Conservation (phyloP, 2,888 invertebrate species). For the Papilio elwesi region DNA sequence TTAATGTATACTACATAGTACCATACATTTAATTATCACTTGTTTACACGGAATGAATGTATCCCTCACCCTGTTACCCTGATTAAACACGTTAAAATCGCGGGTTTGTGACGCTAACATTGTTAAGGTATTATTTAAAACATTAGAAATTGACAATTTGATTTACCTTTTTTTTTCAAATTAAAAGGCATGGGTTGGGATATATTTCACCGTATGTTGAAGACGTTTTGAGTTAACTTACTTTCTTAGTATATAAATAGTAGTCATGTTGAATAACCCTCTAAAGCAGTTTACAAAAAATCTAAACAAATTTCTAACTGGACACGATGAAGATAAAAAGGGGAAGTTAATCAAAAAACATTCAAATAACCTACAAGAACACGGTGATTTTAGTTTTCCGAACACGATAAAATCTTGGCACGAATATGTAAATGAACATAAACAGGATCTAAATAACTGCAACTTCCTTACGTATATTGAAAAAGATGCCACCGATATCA, state of each 20-base stretch:
- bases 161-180: too few relatives aligned
- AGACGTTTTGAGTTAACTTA: too few relatives aligned
- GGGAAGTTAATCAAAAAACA: slow-evolving; percentile 83
- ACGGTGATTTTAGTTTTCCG: slow-evolving; percentile 88
- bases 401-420: slow-evolving; percentile 84
- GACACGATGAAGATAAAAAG: slow-evolving; percentile 47
- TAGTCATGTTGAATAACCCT: slow-evolving; percentile 57
- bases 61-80: too few relatives aligned
- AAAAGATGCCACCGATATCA: slow-evolving; percentile 63
- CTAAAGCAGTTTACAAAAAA: slow-evolving; percentile 55
- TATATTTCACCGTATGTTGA: too few relatives aligned
- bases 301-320: slow-evolving; percentile 58
- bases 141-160: too few relatives aligned
- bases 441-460: slow-evolving; percentile 45
- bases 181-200: too few relatives aligned
- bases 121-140: too few relatives aligned
- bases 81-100: too few relatives aligned
- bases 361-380: slow-evolving; percentile 77
- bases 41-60: too few relatives aligned
- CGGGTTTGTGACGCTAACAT: too few relatives aligned
- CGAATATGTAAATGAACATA: slow-evolving; percentile 51
- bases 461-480: slow-evolving; percentile 60
- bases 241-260: neutral
- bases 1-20: too few relatives aligned
- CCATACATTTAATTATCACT: too few relatives aligned